A percentile compares a stretch with the other conserved stretches of the same genome.
Conservation (phyloP, 2,888 invertebrate species). For the Lissonota sp. region DNA sequence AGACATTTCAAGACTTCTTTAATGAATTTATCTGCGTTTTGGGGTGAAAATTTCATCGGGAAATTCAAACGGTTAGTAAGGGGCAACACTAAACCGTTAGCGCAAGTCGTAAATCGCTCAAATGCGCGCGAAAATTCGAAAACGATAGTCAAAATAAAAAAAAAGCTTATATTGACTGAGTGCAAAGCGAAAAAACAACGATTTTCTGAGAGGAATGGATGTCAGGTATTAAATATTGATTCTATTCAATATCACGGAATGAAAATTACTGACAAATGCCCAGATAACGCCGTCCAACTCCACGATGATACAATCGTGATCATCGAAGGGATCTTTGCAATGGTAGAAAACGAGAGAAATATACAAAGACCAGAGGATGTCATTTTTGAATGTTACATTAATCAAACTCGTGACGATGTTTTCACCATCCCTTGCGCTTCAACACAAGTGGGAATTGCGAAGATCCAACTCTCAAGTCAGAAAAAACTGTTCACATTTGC, state of each 20-base stretch:
- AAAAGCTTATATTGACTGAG: slow-evolving; percentile 4
- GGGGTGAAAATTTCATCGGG: slow-evolving; percentile 65
- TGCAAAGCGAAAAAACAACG: slow-evolving; percentile 5
- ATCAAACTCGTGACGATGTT: slow-evolving; percentile 28
- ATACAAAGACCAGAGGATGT: slow-evolving; percentile 35
- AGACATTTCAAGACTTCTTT: slow-evolving; percentile 52
- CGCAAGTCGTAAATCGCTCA: slow-evolving; percentile 56
- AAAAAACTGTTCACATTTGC: slow-evolving; percentile 25
- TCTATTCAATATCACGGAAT: slow-evolving; percentile 26
- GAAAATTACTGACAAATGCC: slow-evolving; percentile 21
- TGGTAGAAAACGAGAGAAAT: slow-evolving; percentile 12
- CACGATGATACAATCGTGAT: slow-evolving; percentile 14
- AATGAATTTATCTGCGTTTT: slow-evolving; percentile 61
- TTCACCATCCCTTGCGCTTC: slow-evolving; percentile 38
- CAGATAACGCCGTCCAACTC: slow-evolving; percentile 32
- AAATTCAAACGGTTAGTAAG: slow-evolving; percentile 59
- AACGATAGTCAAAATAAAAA: slow-evolving; percentile 20
- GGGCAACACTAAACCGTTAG: slow-evolving; percentile 39
- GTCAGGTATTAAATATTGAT: slow-evolving; percentile 9
- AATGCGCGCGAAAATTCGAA: slow-evolving; percentile 43
- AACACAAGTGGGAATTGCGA: slow-evolving; percentile 24
- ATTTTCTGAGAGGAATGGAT: slow-evolving; percentile 34
- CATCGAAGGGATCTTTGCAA: slow-evolving; percentile 27
- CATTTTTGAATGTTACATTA: slow-evolving; percentile 25
- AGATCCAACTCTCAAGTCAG: not conserved